These are phyloP conservation scores for Holothuria leucospilota DNA, from an alignment of 53 echinoderm and acorn worm genomes.

Conservation along the genomic window DNA sequence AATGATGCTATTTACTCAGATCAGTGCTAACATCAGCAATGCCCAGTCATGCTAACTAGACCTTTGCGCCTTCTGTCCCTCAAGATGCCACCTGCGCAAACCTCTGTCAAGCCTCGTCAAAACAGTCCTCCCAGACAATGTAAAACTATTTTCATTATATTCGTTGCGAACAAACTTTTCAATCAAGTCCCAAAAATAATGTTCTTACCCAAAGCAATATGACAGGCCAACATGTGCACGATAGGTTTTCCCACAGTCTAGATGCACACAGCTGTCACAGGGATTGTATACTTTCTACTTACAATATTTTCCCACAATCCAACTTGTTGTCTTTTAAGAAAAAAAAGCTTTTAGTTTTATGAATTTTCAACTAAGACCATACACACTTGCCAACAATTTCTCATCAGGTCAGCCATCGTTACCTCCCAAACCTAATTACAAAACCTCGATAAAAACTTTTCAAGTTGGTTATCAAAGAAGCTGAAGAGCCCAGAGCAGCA, in stretches of 20 bases:
- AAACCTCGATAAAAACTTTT: constrained; percentile 10
- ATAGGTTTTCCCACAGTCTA: constrained; percentile 31
- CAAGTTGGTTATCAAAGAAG: constrained; percentile 20
- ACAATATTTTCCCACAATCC: constrained; percentile 25
- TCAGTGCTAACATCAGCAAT: too few relatives aligned
- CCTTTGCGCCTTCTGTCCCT: too few relatives aligned
- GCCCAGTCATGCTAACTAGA: too few relatives aligned
- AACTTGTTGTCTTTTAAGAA: background rate
- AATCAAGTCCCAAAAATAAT: too few relatives aligned
- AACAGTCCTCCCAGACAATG: too few relatives aligned
- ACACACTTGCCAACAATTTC: constrained; percentile 35
- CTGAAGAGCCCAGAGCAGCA: constrained; percentile 13
- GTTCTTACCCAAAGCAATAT: background rate
- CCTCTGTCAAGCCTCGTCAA: too few relatives aligned
- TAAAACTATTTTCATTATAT: too few relatives aligned
- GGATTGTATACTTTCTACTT: background rate
- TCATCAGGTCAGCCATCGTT: constrained; percentile 17
- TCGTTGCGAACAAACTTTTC: too few relatives aligned
- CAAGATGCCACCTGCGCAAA: too few relatives aligned
- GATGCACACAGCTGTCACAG: constrained; percentile 6
- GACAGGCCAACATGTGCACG: constrained; percentile 16
- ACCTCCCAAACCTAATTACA: constrained; percentile 35
- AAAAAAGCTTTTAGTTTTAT: background rate
- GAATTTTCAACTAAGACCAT: background rate
- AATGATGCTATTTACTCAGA: too few relatives aligned